Percentiles rank a stretch among this genome's conserved stretches.
Evolutionary conservation across 2,113 vertebrate genomes (phyloP).

Genomic region (Scomber japonicus): DNA sequence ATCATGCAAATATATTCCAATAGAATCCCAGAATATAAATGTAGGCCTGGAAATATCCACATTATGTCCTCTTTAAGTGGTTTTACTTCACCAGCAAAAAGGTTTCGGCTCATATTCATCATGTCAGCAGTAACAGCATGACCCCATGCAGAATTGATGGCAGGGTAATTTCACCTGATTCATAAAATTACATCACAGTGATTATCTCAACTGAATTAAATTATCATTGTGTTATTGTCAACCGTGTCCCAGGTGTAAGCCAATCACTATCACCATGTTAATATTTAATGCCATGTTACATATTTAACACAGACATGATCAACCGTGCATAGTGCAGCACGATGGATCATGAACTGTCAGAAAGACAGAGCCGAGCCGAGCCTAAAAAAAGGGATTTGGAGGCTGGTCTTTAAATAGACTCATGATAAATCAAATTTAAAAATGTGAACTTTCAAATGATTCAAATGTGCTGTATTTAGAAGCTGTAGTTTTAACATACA

Average conservation of each 20-base stretch:
- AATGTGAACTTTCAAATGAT: conserved; percentile 20
- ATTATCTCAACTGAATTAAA: conserved; percentile 38
- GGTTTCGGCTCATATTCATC: neutral
- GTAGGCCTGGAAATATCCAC: too few species aligned
- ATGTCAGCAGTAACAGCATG: conserved; percentile 5
- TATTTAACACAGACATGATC: conserved; percentile 35
- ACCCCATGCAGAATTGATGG: neutral
- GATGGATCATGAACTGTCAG: neutral
- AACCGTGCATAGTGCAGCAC: neutral
- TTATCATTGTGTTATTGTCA: conserved; percentile 20
- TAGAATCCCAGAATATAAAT: too few species aligned
- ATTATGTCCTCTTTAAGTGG: neutral
- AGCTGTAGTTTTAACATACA: neutral
- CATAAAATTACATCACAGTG: neutral
- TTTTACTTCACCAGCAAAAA: neutral
- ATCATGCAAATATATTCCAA: too few species aligned
- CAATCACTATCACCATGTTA: conserved; percentile 27
- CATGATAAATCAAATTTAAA: conserved; percentile 25
- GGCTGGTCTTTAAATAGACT: conserved; percentile 29
- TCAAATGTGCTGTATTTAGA: neutral
- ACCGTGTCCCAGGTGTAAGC: conserved; percentile 51
- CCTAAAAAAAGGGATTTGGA: conserved; percentile 16
- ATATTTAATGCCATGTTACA: conserved; percentile 46
- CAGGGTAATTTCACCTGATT: conserved; percentile 35
- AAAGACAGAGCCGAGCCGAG: conserved; percentile 20